Percentiles rank a stretch among this genome's conserved stretches.
phyloP scores from a whole-genome alignment of 2,888 invertebrate genomes.

The Brachypalpus laphriformis region DNA sequence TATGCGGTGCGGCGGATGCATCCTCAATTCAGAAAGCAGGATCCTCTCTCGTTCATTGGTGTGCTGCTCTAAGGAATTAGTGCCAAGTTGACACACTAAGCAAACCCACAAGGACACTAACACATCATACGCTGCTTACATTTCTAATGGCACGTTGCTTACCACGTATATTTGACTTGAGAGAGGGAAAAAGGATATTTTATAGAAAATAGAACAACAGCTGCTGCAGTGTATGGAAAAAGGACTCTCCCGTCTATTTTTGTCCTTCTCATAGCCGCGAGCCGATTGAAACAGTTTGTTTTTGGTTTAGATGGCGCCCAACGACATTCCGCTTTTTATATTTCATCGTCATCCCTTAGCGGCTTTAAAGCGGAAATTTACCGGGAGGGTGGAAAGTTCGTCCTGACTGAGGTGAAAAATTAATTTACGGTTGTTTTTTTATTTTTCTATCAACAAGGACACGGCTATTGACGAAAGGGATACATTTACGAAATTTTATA shows the following conservation, averaged over 20 bases:
- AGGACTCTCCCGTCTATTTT: background rate
- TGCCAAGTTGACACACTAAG: slow-evolving; percentile 63
- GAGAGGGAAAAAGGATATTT: background rate
- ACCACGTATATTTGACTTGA: background rate
- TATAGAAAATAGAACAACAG: slow-evolving; percentile 47
- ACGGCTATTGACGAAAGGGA: slow-evolving; percentile 29
- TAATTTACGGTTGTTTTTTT: slow-evolving; percentile 58
- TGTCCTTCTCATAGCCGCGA: slow-evolving; percentile 24
- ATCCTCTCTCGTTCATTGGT: background rate
- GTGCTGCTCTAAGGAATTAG: slow-evolving; percentile 38
- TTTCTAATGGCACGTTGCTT: slow-evolving; percentile 2
- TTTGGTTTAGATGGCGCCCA: slow-evolving; percentile 47
- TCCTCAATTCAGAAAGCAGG: slow-evolving; percentile 4
- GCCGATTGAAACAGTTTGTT: slow-evolving; percentile 27
- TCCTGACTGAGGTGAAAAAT: slow-evolving; percentile 45
- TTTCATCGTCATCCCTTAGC: slow-evolving; percentile 2
- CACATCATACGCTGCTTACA: slow-evolving; percentile 50
- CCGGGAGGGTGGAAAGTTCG: background rate
- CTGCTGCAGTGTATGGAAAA: slow-evolving; percentile 1
- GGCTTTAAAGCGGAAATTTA: background rate
- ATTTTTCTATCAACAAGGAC: slow-evolving; percentile 5
- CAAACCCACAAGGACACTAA: slow-evolving; percentile 57
- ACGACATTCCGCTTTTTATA: background rate
- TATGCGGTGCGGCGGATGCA: slow-evolving; percentile 31
- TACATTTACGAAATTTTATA: slow-evolving; percentile 17